A percentile compares a stretch with the other conserved stretches of the same genome.
phyloP scores from a whole-genome alignment of 2,797 vertebrate species.

The Linurgus olivaceus region DNA sequence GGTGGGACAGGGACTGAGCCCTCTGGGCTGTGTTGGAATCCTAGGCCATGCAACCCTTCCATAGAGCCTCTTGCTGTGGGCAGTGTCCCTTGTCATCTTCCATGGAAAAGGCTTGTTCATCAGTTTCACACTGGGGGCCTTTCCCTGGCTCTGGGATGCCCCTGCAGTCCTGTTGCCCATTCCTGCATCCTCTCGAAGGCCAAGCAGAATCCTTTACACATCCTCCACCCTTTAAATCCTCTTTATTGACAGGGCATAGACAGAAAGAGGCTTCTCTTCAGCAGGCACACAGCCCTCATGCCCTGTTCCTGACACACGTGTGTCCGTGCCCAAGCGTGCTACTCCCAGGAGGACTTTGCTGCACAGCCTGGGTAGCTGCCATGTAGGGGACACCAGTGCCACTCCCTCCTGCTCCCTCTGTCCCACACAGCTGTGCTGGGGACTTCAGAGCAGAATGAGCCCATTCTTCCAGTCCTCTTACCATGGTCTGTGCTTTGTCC shows the following conservation, averaged over 20 bases:
- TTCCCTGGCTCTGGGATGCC: no score
- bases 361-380: not conserved
- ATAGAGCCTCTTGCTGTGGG: not conserved
- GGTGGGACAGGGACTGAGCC: not conserved
- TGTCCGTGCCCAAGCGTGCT: not conserved
- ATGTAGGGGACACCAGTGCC: no score
- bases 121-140: not conserved
- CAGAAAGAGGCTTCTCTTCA: not conserved
- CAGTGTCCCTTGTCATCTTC: not conserved
- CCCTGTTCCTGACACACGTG: rapidly evolving
- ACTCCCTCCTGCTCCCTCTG: not conserved
- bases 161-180: not conserved
- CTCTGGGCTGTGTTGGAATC: no score
- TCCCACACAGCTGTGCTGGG: not conserved
- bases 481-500: not conserved
- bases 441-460: not conserved
- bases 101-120: not conserved
- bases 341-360: rapidly evolving
- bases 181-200: not conserved
- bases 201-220: not conserved
- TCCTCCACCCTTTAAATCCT: not conserved
- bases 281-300: rapidly evolving
- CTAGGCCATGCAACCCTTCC: not conserved
- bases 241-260: not conserved
- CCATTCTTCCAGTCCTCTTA: not conserved